Conservation (phyloP, 2,888 invertebrate species). For the Escarpia spicata region DNA sequence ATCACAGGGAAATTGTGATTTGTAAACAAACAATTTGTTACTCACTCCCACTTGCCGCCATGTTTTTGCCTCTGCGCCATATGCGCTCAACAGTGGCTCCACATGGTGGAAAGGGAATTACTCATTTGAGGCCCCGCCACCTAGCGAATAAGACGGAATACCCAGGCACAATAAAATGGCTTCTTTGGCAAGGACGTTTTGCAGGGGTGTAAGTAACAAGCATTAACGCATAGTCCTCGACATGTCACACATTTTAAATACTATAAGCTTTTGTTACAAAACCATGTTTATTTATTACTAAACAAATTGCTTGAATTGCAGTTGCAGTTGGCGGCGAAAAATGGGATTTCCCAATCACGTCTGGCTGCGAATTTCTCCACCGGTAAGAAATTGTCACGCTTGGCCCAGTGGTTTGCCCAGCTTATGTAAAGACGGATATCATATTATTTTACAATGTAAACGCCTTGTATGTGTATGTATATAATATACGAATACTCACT, state of each 20-base stretch:
- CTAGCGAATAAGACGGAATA: not conserved
- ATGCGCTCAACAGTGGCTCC: not conserved
- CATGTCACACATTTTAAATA: not conserved
- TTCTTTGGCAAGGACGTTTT: conserved; percentile 11
- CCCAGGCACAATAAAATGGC: not conserved
- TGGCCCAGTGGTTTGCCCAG: not conserved
- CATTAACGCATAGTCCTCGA: not conserved
- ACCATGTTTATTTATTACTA: not conserved
- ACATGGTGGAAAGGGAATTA: not conserved
- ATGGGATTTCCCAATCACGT: not conserved
- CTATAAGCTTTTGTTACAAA: not conserved
- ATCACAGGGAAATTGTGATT: not conserved
- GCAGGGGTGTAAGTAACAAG: not conserved
- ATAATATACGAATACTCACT: not conserved
- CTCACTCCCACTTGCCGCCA: conserved; percentile 12
- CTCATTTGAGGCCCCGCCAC: not conserved
- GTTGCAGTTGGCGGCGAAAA: not conserved
- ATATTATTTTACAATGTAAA: not conserved
- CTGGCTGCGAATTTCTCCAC: not conserved
- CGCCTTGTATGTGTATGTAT: not conserved
- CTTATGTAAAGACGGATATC: not conserved
- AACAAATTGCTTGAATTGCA: not conserved
- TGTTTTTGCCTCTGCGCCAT: not conserved
- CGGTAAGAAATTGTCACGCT: not conserved
- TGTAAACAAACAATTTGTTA: conserved; percentile 6